Base-by-base conservation (phyloP, 1,140 invertebrate species). In the Eurytemora carolleeae region DNA sequence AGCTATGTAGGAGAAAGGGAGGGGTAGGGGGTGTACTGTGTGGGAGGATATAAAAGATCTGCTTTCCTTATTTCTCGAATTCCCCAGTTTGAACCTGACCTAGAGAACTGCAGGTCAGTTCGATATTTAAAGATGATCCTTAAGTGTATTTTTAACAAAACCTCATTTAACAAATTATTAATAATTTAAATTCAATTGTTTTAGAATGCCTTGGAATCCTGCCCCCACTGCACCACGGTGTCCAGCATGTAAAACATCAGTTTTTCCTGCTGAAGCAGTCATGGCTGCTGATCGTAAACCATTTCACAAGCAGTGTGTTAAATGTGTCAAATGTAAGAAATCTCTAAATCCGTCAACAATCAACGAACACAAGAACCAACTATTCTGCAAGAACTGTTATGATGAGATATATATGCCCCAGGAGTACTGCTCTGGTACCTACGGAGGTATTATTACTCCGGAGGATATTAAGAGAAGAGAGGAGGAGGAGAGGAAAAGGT, bases 311-410 rank as follows among this genome's bases (percentile, higher is more conserved):
- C 17, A n/a, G 2, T 61, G 59, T 44, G 59, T 61, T 17, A 53
- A 54, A 2, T 61, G 59, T 24, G 24, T 54, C 18, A 20, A 53
- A 20, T 61, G 59, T 23, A 53, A 44, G 19, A 55, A 19, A 21
- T 20, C 31, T 2, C 52, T 61, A 2, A 61, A 53, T 22, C 59
- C 59, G 17, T 20, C 44, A 19, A 61, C 59, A 15, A 21, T 61
- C 17, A 61, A 53, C 53, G 59, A 61, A 44, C 31, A 61, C 21
- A 53, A 61, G 31, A n/a, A 56, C 2, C 44, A 62, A 53, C 24
- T 62, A 19, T 62, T 57, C 54, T 62, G 60, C 53, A 55, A 56
- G 2, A 25, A 58, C 19, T 62, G 60, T 23, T 62, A 62, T 56
- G 24, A 57, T 17, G 54, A 62, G 15, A 54, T 57, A 15, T 57